Conservation (phyloP, 2,888 invertebrate genomes). For the Pelosia muscerda region DNA sequence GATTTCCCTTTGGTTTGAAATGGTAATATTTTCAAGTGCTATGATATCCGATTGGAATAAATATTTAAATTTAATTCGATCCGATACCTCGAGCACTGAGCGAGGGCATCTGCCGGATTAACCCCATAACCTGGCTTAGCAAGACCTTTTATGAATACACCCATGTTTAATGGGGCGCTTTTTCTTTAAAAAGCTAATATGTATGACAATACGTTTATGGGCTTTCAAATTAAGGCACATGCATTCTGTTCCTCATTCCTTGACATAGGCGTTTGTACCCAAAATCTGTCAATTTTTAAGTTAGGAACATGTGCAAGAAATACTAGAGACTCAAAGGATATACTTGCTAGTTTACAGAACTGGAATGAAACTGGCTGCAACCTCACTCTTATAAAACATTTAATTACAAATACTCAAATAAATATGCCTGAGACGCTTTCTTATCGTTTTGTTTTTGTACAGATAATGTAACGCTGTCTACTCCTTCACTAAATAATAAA, state of each 20-base stretch:
- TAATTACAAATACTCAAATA: too few relatives aligned
- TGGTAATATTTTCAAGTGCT: not conserved
- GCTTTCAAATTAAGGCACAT: not conserved
- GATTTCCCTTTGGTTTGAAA: too few relatives aligned
- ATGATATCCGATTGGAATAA: not conserved
- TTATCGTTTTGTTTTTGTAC: too few relatives aligned
- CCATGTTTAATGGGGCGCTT: not conserved
- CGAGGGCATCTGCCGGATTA: not conserved
- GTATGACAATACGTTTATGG: not conserved
- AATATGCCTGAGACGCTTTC: too few relatives aligned
- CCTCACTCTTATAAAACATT: too few relatives aligned
- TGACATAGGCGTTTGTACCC: too few relatives aligned
- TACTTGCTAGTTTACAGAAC: too few relatives aligned
- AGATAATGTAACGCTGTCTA: not conserved
- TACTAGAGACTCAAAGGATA: too few relatives aligned
- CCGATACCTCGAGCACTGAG: not conserved
- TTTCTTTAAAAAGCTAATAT: not conserved
- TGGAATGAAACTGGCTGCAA: too few relatives aligned
- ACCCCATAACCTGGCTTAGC: not conserved
- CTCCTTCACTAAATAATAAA: not conserved
- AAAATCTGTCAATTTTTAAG: too few relatives aligned
- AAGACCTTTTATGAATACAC: not conserved
- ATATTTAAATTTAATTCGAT: constrained; percentile 3
- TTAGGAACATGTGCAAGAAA: too few relatives aligned
- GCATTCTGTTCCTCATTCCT: too few relatives aligned